Percentiles rank a stretch among this genome's conserved stretches.
Conservation (phyloP, 2,113 vertebrate genomes). For the Dipodomys stephensi region DNA sequence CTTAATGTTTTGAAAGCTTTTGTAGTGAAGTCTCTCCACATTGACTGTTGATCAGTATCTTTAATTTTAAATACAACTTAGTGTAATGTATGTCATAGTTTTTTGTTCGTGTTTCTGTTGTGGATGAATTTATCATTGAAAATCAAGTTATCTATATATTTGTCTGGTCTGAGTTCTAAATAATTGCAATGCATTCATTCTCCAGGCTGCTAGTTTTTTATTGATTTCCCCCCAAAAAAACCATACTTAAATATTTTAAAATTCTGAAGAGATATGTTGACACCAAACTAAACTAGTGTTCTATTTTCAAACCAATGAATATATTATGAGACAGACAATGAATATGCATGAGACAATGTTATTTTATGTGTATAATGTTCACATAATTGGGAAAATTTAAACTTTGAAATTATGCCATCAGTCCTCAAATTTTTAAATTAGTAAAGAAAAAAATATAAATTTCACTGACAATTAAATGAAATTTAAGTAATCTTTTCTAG, state of each 20-base stretch:
- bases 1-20: slow-evolving; percentile 79
- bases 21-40: slow-evolving; percentile 75
- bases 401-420: slow-evolving; percentile 34
- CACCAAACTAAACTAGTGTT: neutral
- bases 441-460: slow-evolving; percentile 46
- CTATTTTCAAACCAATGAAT: slow-evolving; percentile 29
- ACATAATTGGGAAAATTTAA: slow-evolving; percentile 32
- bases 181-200: neutral
- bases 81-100: slow-evolving; percentile 71
- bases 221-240: slow-evolving; percentile 11
- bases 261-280: neutral
- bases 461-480: slow-evolving; percentile 45
- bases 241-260: slow-evolving; percentile 37
- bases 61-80: slow-evolving; percentile 78
- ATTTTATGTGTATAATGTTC: slow-evolving; percentile 53
- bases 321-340: neutral
- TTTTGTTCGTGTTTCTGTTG: slow-evolving; percentile 66
- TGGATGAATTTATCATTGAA: slow-evolving; percentile 34
- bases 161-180: slow-evolving; percentile 9
- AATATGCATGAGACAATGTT: neutral
- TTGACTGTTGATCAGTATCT: slow-evolving; percentile 76
- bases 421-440: slow-evolving; percentile 26
- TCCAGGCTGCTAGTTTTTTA: slow-evolving; percentile 39
- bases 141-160: slow-evolving; percentile 22
- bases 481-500: slow-evolving; percentile 34